These are phyloP conservation scores for Chinchilla lanigera DNA, from an alignment of 2,113 vertebrate species.

Conservation along the genomic window DNA sequence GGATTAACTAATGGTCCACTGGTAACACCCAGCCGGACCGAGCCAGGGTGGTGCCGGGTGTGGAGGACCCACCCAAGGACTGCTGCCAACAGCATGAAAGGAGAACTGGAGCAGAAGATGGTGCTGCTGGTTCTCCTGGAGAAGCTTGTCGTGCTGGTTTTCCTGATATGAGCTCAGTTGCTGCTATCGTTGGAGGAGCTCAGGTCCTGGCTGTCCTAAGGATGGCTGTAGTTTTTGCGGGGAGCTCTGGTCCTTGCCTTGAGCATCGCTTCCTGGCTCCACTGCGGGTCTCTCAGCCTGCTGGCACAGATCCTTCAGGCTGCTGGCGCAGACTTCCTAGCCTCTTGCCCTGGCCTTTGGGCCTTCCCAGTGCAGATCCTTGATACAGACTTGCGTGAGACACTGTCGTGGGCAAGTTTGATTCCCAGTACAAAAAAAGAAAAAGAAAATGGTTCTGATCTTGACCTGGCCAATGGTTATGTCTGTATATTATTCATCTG, in stretches of 20 bases:
- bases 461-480: not conserved
- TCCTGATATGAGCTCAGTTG: not conserved
- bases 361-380: not conserved
- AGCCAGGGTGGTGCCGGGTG: too few species aligned
- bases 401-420: not conserved
- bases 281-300: not conserved
- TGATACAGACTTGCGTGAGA: not conserved
- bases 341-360: not conserved
- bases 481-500: not conserved
- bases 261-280: not conserved
- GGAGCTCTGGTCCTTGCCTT: not conserved
- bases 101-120: not conserved
- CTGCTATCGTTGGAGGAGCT: not conserved
- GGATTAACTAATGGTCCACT: not conserved
- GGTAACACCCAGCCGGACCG: not conserved
- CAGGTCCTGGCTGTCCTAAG: not conserved
- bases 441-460: not conserved
- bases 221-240: not conserved
- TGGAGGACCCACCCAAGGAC: too few species aligned
- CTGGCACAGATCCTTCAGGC: not conserved
- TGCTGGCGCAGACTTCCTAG: too few species aligned
- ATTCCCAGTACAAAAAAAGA: too few species aligned
- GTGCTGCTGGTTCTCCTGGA: not conserved
- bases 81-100: not conserved
- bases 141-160: not conserved